Base-by-base conservation (phyloP, 2,113 vertebrate genomes). In the Hemichromis elongatus region DNA sequence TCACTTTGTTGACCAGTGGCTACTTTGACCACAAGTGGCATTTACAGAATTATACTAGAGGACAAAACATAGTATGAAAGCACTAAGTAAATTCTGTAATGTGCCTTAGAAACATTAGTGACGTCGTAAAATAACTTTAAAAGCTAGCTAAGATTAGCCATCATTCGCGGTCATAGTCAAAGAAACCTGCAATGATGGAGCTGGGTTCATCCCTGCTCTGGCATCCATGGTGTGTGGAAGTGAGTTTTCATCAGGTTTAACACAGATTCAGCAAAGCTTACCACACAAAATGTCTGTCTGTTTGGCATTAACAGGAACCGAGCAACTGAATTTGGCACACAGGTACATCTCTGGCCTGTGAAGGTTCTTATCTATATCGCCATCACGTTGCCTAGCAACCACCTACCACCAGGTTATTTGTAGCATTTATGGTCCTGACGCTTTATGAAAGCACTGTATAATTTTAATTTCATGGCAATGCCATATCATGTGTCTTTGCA, bases 1-100 rank as follows among this genome's bases (percentile, higher is more conserved):
- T 75, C 70, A 75, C 45, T 75, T 50, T 75, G 45, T 52, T 75
- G 45, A 75, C 70, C 70, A 75, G 45, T n/a, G 28, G 70, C 45
- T 30, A 75, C 30, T 75, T 52, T 52, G 45, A 75, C 70, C 45
- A 75, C 18, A 52, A 75, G 26, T 50, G 45, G 26, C 18, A 52
- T 30, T 75, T 52, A 9, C 13, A 52, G 26, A 52, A 75, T 28
- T 33, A 75, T 2, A 28, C 26, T 52, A 47, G 18, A 75, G 26
- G 45, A 30, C 45, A 75, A 75, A 10, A 30, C 16, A 50, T 28
- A 16, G 16, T 75, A 28, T 50, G 45, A 75, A 75, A 47, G 52
- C 45, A 75, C 45, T 50, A 19, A 53, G 50, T 54, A 10, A 54
- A 21, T 54, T 75, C 10, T 33, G 18, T 75, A n/a, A 13, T 52